A percentile compares a stretch with the other conserved stretches of the same genome.
These are phyloP conservation scores for Polydrusus tereticollis DNA, from an alignment of 2,888 invertebrate genomes.

Conservation along the genomic window DNA sequence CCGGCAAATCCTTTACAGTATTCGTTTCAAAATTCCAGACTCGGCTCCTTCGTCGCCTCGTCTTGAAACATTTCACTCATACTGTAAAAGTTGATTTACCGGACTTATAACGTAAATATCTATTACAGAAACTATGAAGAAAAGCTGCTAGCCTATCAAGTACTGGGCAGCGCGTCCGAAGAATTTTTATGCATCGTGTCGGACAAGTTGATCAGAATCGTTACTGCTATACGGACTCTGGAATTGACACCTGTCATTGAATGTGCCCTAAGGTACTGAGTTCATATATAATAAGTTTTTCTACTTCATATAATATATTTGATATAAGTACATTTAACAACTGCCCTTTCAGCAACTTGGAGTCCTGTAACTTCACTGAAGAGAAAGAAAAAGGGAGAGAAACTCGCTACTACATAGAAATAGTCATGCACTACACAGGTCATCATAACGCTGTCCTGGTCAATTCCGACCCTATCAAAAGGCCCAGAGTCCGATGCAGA, in stretches of 20 bases:
- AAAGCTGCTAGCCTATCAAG: conserved; percentile 87
- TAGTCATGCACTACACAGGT: conserved; percentile 73
- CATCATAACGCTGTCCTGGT: conserved; percentile 65
- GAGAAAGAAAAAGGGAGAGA: conserved; percentile 67
- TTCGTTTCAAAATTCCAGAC: too few species aligned
- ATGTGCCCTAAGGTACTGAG: conserved; percentile 74
- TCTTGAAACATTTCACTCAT: too few species aligned
- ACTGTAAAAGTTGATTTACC: too few species aligned
- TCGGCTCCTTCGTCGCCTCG: too few species aligned
- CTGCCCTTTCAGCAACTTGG: conserved; percentile 74
- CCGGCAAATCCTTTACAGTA: too few species aligned
- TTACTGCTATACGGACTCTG: conserved; percentile 73
- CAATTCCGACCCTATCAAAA: conserved; percentile 71
- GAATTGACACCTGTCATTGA: conserved; percentile 72
- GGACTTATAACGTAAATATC: too few species aligned
- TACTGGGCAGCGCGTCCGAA: conserved; percentile 79
- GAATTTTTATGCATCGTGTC: conserved; percentile 87
- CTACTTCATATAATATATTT: too few species aligned
- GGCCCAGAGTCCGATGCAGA: conserved; percentile 85
- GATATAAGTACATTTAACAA: too few species aligned
- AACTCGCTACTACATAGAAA: conserved; percentile 77
- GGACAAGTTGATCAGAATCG: conserved; percentile 79
- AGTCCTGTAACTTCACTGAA: conserved; percentile 75
- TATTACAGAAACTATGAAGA: conserved; percentile 77
- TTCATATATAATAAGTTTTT: too few species aligned